phyloP scores from a whole-genome alignment of 2,113 vertebrate genomes.

The Hippocampus guttulatus region DNA sequence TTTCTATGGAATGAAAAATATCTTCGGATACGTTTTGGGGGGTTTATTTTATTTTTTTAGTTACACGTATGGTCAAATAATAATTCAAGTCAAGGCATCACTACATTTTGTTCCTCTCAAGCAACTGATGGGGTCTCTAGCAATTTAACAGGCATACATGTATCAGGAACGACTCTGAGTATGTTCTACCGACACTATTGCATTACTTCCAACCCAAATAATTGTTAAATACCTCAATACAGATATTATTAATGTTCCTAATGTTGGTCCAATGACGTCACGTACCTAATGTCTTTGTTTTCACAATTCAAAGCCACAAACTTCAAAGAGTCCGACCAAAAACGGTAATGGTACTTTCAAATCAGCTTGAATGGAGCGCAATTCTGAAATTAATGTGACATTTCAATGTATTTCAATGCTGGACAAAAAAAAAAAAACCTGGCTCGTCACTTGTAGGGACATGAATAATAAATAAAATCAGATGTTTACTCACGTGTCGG shows the following conservation, averaged over 20 bases:
- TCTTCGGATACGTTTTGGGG: no score
- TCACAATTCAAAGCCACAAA: not conserved
- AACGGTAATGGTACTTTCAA: no score
- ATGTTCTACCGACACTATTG: no score
- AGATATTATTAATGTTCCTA: no score
- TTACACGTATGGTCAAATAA: not conserved
- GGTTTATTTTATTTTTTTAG: no score
- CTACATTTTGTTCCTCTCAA: not conserved
- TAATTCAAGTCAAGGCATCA: not conserved
- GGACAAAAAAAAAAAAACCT: no score
- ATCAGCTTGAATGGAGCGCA: not conserved
- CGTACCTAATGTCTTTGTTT: not conserved
- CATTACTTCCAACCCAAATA: no score
- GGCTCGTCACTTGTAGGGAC: not conserved
- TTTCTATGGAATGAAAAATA: no score
- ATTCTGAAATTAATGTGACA: not conserved
- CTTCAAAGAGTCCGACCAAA: no score
- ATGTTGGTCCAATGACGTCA: no score
- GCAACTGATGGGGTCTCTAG: not conserved
- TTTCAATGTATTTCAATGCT: not conserved
- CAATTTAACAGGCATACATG: not conserved
- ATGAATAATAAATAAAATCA: not conserved
- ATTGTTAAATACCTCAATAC: no score
- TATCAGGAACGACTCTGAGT: no score
- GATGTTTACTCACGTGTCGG: not conserved